Base-by-base conservation (phyloP, 2,888 invertebrate genomes). In the Caradrina kadenii region DNA sequence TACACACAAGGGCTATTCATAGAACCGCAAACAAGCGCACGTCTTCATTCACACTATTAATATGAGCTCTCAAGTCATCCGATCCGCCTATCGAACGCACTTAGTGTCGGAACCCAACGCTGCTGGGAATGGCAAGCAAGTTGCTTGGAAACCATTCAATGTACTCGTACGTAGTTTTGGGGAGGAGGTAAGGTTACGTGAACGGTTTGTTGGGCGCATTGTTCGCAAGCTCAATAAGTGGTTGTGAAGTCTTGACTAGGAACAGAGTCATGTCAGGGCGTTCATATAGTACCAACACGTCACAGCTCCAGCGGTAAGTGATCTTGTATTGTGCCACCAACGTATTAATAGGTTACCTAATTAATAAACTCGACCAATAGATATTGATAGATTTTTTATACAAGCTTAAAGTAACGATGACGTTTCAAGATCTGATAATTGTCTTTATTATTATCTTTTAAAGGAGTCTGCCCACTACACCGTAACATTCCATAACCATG, bases 91-190 rank as follows among this genome's bases (percentile, higher is more conserved):
- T 73, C 60, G 50, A 45, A 58, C 74, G 45, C 76, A 80, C 80
- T 80, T 78, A 80, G 63, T 19, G 13, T 19, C 35, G 59, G 49
- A 62, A 61, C 76, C 35, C 45, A 42, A 75, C 62, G 53, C 53
- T 42, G 42, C 69, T 65, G 48, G 62, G 52, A 63, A 53, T 49
- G 45, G 60, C 56, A 63, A 11, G 50, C 61, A 39, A 78, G 45
- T 31, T 54, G 55, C 49, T 21, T 53, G 11, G 22, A 49, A 49
- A 60, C 54, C 19, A 48, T 62, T 56, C 49, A 21, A 60, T 60
- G 31, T 49, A 17, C 31, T 10, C 11, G 22, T 19, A 21, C 11
- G 35, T 35, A 22, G 35, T 21, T 11, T 45, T 8, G 39, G 39
- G n/a, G 31, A 15, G 6, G 42, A 19, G 50, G 50, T 50, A 22